Evolutionary conservation across 2,888 invertebrate genomes (phyloP).

Genomic region (Lasius fuliginosus): DNA sequence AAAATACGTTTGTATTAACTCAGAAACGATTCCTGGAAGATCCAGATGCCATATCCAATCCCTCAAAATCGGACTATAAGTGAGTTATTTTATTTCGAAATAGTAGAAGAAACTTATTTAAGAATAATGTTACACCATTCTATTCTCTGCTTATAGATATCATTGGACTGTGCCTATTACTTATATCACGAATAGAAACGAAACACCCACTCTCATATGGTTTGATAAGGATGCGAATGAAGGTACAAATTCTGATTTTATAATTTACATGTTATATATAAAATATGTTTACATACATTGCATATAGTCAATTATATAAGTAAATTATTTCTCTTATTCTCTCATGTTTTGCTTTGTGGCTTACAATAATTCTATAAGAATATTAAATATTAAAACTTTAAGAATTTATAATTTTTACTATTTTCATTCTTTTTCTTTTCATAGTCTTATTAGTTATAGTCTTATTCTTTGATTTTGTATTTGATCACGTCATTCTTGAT

Average conservation of each 20-base stretch:
- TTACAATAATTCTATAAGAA: not conserved
- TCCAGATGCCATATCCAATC: constrained; percentile 87
- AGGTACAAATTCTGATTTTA: constrained; percentile 74
- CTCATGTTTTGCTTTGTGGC: not conserved
- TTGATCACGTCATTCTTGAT: not conserved
- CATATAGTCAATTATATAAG: not conserved
- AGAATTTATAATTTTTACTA: not conserved
- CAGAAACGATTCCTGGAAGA: constrained; percentile 93
- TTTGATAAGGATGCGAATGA: constrained; percentile 81
- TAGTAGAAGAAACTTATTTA: not conserved
- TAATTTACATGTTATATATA: constrained; percentile 1
- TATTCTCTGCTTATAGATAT: constrained; percentile 88
- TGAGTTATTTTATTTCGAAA: constrained; percentile 69
- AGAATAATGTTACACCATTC: constrained; percentile 23
- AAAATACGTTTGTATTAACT: constrained; percentile 88
- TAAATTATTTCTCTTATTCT: not conserved
- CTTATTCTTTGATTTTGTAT: not conserved
- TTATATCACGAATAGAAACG: constrained; percentile 89
- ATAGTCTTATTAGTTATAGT: not conserved
- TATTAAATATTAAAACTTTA: constrained; percentile 6
- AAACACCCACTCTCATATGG: constrained; percentile 81
- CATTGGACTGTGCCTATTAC: constrained; percentile 96
- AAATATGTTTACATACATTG: not conserved
- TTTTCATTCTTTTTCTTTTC: not conserved
- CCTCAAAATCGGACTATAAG: constrained; percentile 85